Evolutionary conservation across 2,888 invertebrate species (phyloP), one percentile per base, ranked within the genome.

Genomic region (Troilus luridus): DNA sequence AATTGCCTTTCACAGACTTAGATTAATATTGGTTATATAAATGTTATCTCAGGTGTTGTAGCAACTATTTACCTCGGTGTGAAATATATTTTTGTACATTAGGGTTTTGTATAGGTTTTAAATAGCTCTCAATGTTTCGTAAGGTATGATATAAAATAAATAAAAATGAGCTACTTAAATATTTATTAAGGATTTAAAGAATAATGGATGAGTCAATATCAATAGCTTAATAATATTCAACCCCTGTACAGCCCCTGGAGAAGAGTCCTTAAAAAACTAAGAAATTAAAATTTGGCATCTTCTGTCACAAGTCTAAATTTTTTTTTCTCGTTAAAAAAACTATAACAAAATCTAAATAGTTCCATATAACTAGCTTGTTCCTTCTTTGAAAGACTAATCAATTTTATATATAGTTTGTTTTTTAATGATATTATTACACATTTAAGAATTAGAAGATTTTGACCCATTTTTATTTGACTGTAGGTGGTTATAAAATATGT

Each of bases 71-170:
- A 88, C 88, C 60, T 89, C 54, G 12, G n/a, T 64, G 62, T 64
- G 72, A 89, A 27, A 89, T 67, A 89, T 89, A 89, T 89, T 89
- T 89, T 89, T 89, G 11, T 89, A 89, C 17, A 89, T n/a, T 17
- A 77, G 72, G 41, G 17, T 41, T 77, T 77, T 41, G 2, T 77
- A 14, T 24, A 67, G 67, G 24, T 3, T 14, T 67, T 12, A 24
- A 67, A 67, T 67, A 77, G 41, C 41, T 41, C 72, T 77, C 72
- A 77, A 41, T 41, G 41, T 77, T 27, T 77, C 72, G 9, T 77
- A n/a, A 64, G 9, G 21, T 64, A 6, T 21, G 21, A 21, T 21
- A 21, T 8, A 2, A 41, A 8, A 77, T 77, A 41, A 21, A 41
- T 77, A 1, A 77, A 77, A 77, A 41, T 77, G 27, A 8, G 17